Evolutionary conservation across 2,113 vertebrate genomes (phyloP), one percentile per base, ranked within the genome.

Genomic region (Fregetta grallaria): DNA sequence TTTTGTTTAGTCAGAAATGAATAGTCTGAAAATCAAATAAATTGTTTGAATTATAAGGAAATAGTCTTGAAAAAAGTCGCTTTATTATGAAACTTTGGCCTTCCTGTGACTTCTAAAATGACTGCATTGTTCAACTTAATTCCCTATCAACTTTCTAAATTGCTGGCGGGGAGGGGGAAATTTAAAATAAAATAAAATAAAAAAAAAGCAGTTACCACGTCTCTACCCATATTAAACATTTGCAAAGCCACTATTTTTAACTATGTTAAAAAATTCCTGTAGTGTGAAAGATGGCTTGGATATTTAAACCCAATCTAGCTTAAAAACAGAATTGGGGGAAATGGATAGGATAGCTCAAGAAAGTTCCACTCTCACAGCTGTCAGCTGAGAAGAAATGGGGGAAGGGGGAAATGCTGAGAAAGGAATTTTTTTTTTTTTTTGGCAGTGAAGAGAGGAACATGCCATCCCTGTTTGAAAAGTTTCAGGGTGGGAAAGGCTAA

Each of bases 401-500:
- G 90, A 95, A 93, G 88, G 93, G 96, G 92, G 50, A 93, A 96
- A 88, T 45, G 59, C 71, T 77, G 45, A 92, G 78, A 96, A 94
- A 96, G 93, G 95, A 96, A 91, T 94, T 88, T 44, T 19, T n/a
- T 80, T 74, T 38, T 17, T 86, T 80, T 96, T 90, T 87, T 96
- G 73, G 84, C 95, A 75, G 77, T 78, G 62, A 85, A 82, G 53
- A 87, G 73, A 91, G 71, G 90, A 96, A 97, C 96, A 94, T 96
- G 96, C 96, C 96, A 97, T 94, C 96, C 89, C 94, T 91, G 81
- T 92, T 95, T 87, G 62, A 91, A 92, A 95, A 89, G 82, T 76
- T 96, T 93, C 92, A 93, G 96, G 90, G 93, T 96, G 96, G 96
- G 96, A 96, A 94, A 94, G 90, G 90, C 96, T 93, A 95, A 96